Percentiles rank a stretch among this genome's conserved stretches.
Conservation (phyloP, 2,888 invertebrate genomes). For the Leptodirus hochenwartii region DNA sequence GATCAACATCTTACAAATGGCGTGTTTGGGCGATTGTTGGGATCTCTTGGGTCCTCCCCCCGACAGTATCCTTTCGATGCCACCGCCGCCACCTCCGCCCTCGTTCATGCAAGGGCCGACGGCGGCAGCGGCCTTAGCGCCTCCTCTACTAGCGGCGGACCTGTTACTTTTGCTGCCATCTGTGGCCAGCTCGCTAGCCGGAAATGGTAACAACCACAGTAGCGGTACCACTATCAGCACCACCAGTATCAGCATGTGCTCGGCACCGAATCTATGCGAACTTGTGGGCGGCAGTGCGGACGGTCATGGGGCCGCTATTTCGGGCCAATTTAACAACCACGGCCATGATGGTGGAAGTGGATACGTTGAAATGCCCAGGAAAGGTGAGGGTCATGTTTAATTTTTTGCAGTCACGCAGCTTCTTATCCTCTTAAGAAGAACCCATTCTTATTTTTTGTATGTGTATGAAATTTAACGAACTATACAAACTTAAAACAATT, state of each 20-base stretch:
- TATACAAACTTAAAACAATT: background rate
- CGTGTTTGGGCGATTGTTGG: conserved; percentile 38
- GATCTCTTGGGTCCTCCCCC: conserved; percentile 55
- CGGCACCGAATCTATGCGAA: background rate
- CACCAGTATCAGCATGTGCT: no score
- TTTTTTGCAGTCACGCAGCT: background rate
- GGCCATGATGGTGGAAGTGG: no score
- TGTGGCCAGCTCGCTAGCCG: no score
- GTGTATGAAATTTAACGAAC: background rate
- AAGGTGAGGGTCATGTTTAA: conserved; percentile 33
- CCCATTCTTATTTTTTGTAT: conserved; percentile 3
- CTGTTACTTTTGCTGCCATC: no score
- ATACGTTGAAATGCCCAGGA: conserved; percentile 62
- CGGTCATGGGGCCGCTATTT: no score
- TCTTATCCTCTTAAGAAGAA: background rate
- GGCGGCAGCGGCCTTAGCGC: conserved; percentile 7
- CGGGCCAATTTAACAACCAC: conserved; percentile 32
- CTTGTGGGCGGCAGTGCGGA: no score
- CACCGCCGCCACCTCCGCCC: conserved; percentile 65
- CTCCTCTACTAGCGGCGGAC: conserved; percentile 23
- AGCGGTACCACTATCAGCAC: no score
- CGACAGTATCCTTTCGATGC: conserved; percentile 63
- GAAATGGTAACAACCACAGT: no score
- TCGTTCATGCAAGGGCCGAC: conserved; percentile 40
- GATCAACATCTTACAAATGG: conserved; percentile 29